Base-by-base conservation (phyloP, 2,113 vertebrate species). In the Eolophus roseicapilla region DNA sequence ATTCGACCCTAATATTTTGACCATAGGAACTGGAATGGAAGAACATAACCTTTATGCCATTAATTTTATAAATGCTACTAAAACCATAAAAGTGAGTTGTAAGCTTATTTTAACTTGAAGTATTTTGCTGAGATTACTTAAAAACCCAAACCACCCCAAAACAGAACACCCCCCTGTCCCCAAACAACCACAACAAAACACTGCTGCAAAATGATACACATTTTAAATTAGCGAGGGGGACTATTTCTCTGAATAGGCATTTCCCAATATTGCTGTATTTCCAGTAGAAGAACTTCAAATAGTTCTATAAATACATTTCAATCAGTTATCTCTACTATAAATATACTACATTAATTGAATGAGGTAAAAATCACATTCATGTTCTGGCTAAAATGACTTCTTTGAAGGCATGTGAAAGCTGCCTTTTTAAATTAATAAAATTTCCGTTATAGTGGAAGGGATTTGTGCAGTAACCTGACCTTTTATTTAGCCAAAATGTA, bases 1-100 rank as follows among this genome's bases (percentile, higher is more conserved):
- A 95, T 99, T 99, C 16, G 99, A 99, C 96, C 99, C 99, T 70
- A 99, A 99, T 95, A 99, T 99, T 97, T 98, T 99, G 78, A 99
- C 99, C 50, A 99, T 99, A 69, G 99, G 99, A 47, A 99, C 99
- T 14, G 99, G 99, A 83, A 99, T 99, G 99, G 99, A 99, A 77
- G 99, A 99, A 91, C 99, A 99, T 96, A 99, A 98, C 81, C 90
- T 98, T 31, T 99, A 99, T 73, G 99, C 99, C 21, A 84, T 99
- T 52, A 98, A 99, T 97, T 99, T 99, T 97, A 99, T 99, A 78
- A 97, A 96, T 46, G 99, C 99, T 68, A 98, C 98, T 46, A 98
- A 98, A 96, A 83, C 94, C 25, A 99, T 99, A 90, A 99, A 99
- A 98, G 99, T 99, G 88, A 98, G 98, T 93, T 84, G 28, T 78